Percentiles rank a stretch among this genome's conserved stretches.
Evolutionary conservation across 2,888 invertebrate genomes (phyloP).

Genomic region (Apomyelois bistriatella): DNA sequence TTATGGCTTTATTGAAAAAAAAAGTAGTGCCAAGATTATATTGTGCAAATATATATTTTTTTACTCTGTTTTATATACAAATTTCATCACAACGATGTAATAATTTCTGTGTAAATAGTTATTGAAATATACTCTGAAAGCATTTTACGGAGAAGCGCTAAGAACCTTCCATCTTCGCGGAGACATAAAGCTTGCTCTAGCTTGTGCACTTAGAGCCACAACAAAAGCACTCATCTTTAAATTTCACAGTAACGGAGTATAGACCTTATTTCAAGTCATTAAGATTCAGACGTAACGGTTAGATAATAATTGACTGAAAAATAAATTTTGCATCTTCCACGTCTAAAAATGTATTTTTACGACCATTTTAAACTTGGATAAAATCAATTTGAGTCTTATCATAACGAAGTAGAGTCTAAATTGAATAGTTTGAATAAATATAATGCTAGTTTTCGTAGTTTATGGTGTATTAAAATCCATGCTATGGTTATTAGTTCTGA

Average conservation of each 20-base stretch:
- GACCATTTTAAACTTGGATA: neutral
- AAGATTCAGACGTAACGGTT: conserved; percentile 20
- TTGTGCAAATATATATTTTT: too few relatives aligned
- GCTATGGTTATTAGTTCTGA: conserved; percentile 44
- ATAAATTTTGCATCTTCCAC: conserved; percentile 28
- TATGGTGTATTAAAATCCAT: conserved; percentile 58
- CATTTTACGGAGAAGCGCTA: conserved; percentile 67
- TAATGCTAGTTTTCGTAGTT: conserved; percentile 40
- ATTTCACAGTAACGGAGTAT: conserved; percentile 18
- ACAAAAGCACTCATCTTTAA: conserved; percentile 22
- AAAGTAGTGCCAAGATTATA: too few relatives aligned
- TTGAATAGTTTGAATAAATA: conserved; percentile 2
- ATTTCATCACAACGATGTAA: neutral
- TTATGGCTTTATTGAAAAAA: too few relatives aligned
- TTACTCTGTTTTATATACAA: neutral
- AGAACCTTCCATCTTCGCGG: conserved; percentile 59
- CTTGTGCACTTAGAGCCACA: conserved; percentile 55
- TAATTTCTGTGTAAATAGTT: neutral
- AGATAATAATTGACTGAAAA: conserved; percentile 14
- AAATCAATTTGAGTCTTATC: conserved; percentile 28
- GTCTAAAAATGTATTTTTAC: conserved; percentile 23
- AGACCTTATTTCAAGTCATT: conserved; percentile 30
- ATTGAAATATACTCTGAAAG: conserved; percentile 41
- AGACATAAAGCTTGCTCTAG: conserved; percentile 63
- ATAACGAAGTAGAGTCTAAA: conserved; percentile 16